phyloP scores from a whole-genome alignment of 2,797 vertebrate genomes.

The Danio aesculapii region DNA sequence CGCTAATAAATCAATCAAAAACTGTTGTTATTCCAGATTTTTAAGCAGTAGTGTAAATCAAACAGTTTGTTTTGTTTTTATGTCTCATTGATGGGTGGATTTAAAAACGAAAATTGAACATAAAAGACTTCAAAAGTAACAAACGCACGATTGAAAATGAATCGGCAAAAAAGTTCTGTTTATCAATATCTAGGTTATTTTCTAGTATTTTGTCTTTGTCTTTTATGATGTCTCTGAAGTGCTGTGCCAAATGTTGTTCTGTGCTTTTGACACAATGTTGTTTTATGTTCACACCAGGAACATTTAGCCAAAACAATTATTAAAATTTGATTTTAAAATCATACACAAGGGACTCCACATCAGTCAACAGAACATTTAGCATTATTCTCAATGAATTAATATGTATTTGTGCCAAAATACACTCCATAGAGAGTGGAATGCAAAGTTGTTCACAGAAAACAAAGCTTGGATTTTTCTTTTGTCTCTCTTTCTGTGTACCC shows the following conservation, averaged over 20 bases:
- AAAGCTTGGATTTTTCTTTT: background rate
- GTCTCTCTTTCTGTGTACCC: background rate
- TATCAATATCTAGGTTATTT: background rate
- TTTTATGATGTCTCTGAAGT: conserved; percentile 26
- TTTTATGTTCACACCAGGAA: conserved; percentile 12
- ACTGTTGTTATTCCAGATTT: no score
- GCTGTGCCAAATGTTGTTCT: conserved; percentile 6
- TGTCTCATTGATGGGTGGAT: background rate
- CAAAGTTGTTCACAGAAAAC: background rate
- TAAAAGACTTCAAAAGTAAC: background rate
- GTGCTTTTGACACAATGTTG: background rate
- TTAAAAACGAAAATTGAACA: background rate
- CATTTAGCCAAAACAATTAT: conserved; percentile 2
- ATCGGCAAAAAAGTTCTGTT: conserved; percentile 6
- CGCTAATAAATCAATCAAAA: no score
- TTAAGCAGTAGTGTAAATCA: background rate
- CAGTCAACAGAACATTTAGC: conserved; percentile 1
- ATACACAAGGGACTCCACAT: background rate
- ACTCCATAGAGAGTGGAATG: background rate
- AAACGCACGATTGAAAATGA: background rate
- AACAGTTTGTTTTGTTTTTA: background rate
- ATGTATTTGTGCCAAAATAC: background rate
- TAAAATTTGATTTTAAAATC: background rate
- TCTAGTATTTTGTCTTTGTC: conserved; percentile 20
- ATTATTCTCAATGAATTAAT: background rate